phyloP scores from a whole-genome alignment of 2,888 invertebrate genomes.

The Phortica okadai region DNA sequence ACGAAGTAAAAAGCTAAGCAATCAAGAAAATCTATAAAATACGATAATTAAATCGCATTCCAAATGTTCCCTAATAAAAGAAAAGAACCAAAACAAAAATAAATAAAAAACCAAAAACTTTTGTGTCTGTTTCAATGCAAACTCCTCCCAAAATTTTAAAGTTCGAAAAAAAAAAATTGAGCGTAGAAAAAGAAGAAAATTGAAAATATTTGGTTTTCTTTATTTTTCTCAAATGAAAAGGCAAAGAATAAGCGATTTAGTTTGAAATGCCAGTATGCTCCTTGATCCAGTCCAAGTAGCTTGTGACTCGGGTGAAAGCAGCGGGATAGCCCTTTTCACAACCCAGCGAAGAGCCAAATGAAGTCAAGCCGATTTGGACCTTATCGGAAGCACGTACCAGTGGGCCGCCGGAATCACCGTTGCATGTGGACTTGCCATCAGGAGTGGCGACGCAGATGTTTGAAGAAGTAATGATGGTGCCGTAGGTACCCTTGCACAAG shows the following conservation, averaged over 20 bases:
- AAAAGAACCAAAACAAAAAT: slow-evolving; percentile 11
- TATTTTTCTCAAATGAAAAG: background rate
- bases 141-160: no score
- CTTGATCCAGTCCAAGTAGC: slow-evolving; percentile 64
- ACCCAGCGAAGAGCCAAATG: slow-evolving; percentile 62
- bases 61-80: slow-evolving; percentile 53
- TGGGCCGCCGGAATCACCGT: slow-evolving; percentile 67
- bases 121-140: background rate
- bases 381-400: slow-evolving; percentile 51
- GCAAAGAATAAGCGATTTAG: slow-evolving; percentile 34
- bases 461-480: slow-evolving; percentile 42
- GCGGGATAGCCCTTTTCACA: slow-evolving; percentile 61
- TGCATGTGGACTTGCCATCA: slow-evolving; percentile 56
- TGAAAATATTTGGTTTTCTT: background rate
- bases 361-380: slow-evolving; percentile 61
- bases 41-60: slow-evolving; percentile 52
- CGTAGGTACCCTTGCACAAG: slow-evolving; percentile 54
- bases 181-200: background rate
- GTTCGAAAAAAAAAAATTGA: no score
- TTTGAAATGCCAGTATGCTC: slow-evolving; percentile 50
- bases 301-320: slow-evolving; percentile 64
- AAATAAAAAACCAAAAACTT: slow-evolving; percentile 6
- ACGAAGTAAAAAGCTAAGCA: slow-evolving; percentile 34
- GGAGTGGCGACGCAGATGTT: slow-evolving; percentile 62
- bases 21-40: slow-evolving; percentile 36